Percentiles rank a stretch among this genome's conserved stretches.
phyloP scores from a whole-genome alignment of 2,888 invertebrate genomes.

The Heteropelma amictum region DNA sequence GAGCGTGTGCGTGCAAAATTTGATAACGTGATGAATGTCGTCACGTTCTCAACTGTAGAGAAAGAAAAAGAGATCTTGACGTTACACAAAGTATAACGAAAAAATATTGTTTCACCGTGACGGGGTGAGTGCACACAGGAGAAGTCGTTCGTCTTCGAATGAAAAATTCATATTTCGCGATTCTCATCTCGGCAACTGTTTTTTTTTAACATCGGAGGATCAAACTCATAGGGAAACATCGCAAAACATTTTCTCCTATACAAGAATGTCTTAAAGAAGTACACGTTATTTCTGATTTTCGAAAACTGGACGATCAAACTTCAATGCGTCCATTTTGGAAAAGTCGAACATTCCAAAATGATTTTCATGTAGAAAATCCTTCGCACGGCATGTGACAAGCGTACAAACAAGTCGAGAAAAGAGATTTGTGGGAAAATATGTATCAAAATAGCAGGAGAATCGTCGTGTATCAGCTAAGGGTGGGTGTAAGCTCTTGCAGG shows the following conservation, averaged over 20 bases:
- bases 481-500: constrained; percentile 35
- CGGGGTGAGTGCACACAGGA: neutral
- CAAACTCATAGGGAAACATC: neutral
- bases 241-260: neutral
- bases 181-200: neutral
- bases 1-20: constrained; percentile 69
- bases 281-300: too few species aligned
- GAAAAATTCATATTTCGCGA: neutral
- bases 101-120: constrained; percentile 9
- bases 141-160: neutral
- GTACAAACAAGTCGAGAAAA: constrained; percentile 11
- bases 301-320: neutral
- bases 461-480: constrained; percentile 38
- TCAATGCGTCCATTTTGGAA: neutral
- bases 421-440: constrained; percentile 31
- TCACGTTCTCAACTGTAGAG: constrained; percentile 53
- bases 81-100: neutral
- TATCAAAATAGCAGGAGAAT: constrained; percentile 29
- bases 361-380: constrained; percentile 9
- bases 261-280: too few species aligned
- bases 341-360: neutral
- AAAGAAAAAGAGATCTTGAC: neutral
- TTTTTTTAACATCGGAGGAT: neutral
- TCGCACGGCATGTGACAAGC: neutral
- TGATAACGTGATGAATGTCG: constrained; percentile 77